These are phyloP conservation scores for Sinonovacula constricta DNA, from an alignment of 1,140 invertebrate species.

Conservation along the genomic window DNA sequence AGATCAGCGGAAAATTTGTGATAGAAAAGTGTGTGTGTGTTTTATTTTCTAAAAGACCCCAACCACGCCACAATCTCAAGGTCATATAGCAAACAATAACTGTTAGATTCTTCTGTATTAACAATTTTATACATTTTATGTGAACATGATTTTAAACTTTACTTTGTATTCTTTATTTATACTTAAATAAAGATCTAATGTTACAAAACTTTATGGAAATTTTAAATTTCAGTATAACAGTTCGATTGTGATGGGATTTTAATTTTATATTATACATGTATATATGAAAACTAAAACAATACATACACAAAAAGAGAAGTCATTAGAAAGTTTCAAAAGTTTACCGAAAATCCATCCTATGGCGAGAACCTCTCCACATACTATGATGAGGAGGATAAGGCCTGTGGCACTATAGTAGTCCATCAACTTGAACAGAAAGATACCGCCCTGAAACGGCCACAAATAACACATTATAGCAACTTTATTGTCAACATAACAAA, in stretches of 20 bases:
- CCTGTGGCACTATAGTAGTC: conserved; percentile 38
- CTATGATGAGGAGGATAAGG: conserved; percentile 20
- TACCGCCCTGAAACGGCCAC: conserved; percentile 24
- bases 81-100: no score
- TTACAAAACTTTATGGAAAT: no score
- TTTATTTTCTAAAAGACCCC: neutral
- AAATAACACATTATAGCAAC: no score
- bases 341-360: conserved; percentile 39
- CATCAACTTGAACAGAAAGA: conserved; percentile 28
- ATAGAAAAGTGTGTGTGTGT: neutral
- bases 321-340: neutral
- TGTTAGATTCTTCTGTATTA: no score
- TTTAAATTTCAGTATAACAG: no score
- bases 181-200: neutral
- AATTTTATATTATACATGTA: neutral
- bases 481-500: no score
- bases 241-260: neutral
- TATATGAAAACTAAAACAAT: neutral
- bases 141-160: no score
- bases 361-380: conserved; percentile 18
- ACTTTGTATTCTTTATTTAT: neutral
- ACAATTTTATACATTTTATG: no score
- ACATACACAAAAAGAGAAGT: neutral
- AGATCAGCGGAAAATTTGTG: neutral
- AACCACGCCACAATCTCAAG: neutral